Conservation (phyloP, 1,140 invertebrate species). For the Zaprionus africanus region DNA sequence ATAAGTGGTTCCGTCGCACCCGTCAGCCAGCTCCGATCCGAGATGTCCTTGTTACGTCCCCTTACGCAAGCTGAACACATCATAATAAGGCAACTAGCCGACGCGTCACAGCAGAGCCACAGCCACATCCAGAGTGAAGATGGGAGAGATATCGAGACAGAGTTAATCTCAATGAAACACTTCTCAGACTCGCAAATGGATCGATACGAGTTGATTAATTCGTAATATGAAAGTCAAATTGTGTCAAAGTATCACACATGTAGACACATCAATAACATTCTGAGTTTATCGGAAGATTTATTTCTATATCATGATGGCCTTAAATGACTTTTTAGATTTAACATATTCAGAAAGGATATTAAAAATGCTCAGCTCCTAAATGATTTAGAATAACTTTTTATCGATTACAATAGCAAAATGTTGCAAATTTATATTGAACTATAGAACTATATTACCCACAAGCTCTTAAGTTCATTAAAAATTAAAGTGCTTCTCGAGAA, state of each 20-base stretch:
- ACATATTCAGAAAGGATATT: background rate
- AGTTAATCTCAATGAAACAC: conserved; percentile 41
- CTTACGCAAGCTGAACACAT: conserved; percentile 58
- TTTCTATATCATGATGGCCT: background rate
- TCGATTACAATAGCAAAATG: too few species aligned
- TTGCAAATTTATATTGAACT: too few species aligned
- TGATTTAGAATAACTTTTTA: too few species aligned
- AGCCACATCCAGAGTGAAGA: conserved; percentile 6
- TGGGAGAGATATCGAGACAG: conserved; percentile 17
- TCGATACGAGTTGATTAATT: conserved; percentile 33
- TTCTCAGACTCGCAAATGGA: background rate
- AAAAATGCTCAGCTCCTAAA: too few species aligned
- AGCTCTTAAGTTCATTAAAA: too few species aligned
- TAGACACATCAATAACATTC: background rate
- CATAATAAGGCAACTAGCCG: conserved; percentile 68
- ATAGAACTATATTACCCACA: too few species aligned
- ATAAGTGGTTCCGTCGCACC: conserved; percentile 58
- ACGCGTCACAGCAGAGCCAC: conserved; percentile 39
- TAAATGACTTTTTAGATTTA: background rate
- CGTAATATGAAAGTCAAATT: conserved; percentile 16
- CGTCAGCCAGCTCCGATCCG: conserved; percentile 45
- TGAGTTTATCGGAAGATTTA: background rate
- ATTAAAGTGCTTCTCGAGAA: too few species aligned
- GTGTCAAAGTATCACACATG: background rate
- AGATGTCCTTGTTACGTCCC: conserved; percentile 66